phyloP scores from a whole-genome alignment of 2,113 vertebrate species.

The Pterocles gutturalis region DNA sequence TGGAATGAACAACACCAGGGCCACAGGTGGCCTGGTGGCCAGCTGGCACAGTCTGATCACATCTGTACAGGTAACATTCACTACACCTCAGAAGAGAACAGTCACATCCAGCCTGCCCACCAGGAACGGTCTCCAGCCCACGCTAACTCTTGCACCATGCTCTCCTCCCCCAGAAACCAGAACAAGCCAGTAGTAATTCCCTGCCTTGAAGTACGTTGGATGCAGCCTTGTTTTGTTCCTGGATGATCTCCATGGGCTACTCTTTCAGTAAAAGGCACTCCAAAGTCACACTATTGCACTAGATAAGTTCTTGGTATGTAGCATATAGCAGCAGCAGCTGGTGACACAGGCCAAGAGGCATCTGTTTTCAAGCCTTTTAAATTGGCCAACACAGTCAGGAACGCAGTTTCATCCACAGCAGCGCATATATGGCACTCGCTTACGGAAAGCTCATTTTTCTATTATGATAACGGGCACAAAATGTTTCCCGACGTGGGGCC shows the following conservation, averaged over 20 bases:
- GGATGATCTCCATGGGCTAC: neutral
- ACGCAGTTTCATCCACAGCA: neutral
- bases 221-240: neutral
- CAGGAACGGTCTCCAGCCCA: neutral
- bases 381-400: neutral
- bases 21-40: neutral
- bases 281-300: neutral
- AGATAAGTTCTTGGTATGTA: neutral
- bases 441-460: neutral
- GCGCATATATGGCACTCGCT: neutral
- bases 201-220: neutral
- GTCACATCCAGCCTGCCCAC: neutral
- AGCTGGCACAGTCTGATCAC: neutral
- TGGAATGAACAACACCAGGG: rapidly evolving
- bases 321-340: neutral
- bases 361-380: neutral
- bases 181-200: neutral
- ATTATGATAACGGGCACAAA: neutral
- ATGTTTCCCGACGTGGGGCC: neutral
- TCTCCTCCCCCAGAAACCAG: neutral
- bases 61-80: neutral
- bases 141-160: neutral
- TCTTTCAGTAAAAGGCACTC: neutral
- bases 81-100: neutral
- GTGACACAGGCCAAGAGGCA: neutral